Evolutionary conservation across 2,797 vertebrate genomes (phyloP).

Genomic region (Macroramphosus scolopax): DNA sequence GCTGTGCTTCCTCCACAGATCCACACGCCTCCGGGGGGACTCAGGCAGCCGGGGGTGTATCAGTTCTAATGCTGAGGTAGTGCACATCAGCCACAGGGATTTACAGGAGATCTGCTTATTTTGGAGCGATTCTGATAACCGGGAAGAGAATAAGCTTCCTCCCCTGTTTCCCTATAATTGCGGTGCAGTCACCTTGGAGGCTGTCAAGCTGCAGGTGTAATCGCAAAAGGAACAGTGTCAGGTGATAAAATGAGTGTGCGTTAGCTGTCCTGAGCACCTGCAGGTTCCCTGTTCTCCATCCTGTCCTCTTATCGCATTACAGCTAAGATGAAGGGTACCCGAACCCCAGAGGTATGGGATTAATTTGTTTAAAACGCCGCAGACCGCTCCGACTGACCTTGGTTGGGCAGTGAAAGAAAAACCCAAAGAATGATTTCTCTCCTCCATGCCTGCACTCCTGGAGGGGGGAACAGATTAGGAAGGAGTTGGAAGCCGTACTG

Average conservation of each 20-base stretch:
- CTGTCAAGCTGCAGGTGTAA: slow-evolving; percentile 42
- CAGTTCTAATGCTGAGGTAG: slow-evolving; percentile 14
- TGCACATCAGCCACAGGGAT: slow-evolving; percentile 44
- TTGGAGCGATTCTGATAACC: slow-evolving; percentile 40
- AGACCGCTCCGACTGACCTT: slow-evolving; percentile 70
- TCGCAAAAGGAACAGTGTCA: slow-evolving; percentile 45
- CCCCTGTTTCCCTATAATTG: slow-evolving; percentile 34
- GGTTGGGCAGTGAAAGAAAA: slow-evolving; percentile 32
- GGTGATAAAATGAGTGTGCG: slow-evolving; percentile 57
- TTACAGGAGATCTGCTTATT: slow-evolving; percentile 53
- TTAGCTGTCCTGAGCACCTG: slow-evolving; percentile 45
- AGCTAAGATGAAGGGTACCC: slow-evolving; percentile 66
- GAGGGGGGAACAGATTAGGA: slow-evolving; percentile 47
- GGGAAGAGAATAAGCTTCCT: slow-evolving; percentile 42
- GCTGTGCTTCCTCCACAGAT: slow-evolving; percentile 18
- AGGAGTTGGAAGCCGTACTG: slow-evolving; percentile 22
- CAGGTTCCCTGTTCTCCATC: slow-evolving; percentile 50
- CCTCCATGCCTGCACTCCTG: slow-evolving; percentile 30
- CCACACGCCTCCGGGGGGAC: slow-evolving; percentile 17
- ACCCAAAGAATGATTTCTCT: slow-evolving; percentile 29
- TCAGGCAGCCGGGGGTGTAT: slow-evolving; percentile 28
- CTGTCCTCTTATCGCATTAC: slow-evolving; percentile 73
- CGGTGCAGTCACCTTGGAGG: slow-evolving; percentile 47
- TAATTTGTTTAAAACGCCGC: slow-evolving; percentile 75
- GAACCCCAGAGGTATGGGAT: slow-evolving; percentile 71